Conservation (phyloP, 2,888 invertebrate genomes). For the Argyra leucocephala region DNA sequence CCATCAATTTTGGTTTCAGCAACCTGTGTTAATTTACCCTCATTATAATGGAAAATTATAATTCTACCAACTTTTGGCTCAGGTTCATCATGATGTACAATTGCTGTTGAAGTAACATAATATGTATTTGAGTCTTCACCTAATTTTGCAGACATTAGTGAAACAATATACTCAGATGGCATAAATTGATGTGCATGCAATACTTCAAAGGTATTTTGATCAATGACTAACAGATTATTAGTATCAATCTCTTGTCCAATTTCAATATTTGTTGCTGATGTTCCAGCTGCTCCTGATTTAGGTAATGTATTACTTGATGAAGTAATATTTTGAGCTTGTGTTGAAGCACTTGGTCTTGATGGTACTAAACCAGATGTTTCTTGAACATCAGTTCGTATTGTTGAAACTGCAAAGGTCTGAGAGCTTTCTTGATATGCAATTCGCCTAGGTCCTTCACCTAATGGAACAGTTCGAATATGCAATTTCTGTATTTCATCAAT, state of each 20-base stretch:
- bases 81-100: slow-evolving; percentile 89
- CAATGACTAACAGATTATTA: slow-evolving; percentile 80
- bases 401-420: slow-evolving; percentile 89
- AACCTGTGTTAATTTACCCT: slow-evolving; percentile 73
- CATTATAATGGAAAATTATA: slow-evolving; percentile 80
- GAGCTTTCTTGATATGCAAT: slow-evolving; percentile 92
- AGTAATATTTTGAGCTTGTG: slow-evolving; percentile 58
- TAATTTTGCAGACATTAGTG: slow-evolving; percentile 78
- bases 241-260: slow-evolving; percentile 79
- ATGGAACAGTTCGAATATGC: slow-evolving; percentile 88
- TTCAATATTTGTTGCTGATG: slow-evolving; percentile 39
- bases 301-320: slow-evolving; percentile 50
- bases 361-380: slow-evolving; percentile 63
- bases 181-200: slow-evolving; percentile 88
- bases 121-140: slow-evolving; percentile 88
- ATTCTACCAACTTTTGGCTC: slow-evolving; percentile 83
- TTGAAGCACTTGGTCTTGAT: slow-evolving; percentile 64
- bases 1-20: slow-evolving; percentile 97
- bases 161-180: slow-evolving; percentile 82
- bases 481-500: slow-evolving; percentile 98
- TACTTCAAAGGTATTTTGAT: slow-evolving; percentile 96
- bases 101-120: slow-evolving; percentile 89
- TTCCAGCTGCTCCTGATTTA: slow-evolving; percentile 43
- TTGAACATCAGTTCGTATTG: slow-evolving; percentile 79
- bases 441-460: slow-evolving; percentile 87